Percentiles rank a stretch among this genome's conserved stretches.
phyloP scores from a whole-genome alignment of 2,113 vertebrate genomes.

The Pagrus major region DNA sequence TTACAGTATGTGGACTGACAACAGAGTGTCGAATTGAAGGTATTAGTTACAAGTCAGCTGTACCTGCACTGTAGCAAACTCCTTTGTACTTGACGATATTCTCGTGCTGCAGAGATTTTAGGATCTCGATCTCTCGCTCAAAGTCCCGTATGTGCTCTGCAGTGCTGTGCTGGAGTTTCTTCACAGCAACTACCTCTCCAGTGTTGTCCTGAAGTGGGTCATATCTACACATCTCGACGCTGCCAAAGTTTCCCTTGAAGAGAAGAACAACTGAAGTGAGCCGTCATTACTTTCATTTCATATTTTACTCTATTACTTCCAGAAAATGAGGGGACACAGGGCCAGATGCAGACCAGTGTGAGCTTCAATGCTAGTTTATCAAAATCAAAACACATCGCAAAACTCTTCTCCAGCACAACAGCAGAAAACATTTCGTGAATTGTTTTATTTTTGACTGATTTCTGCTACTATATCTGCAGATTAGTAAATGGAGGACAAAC shows the following conservation, averaged over 20 bases:
- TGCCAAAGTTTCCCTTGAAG: slow-evolving; percentile 96
- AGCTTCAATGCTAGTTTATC: no score
- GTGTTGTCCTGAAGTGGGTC: slow-evolving; percentile 98
- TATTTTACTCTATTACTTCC: background rate
- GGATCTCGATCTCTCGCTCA: slow-evolving; percentile 97
- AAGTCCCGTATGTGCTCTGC: slow-evolving; percentile 96
- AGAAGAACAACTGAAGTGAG: background rate
- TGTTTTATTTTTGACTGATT: background rate
- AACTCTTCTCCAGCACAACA: background rate
- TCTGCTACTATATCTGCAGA: background rate
- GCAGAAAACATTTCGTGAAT: background rate
- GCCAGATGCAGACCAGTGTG: background rate
- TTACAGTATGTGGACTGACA: background rate
- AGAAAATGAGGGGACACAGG: no score
- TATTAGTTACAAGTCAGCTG: background rate
- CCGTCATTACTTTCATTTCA: fast-evolving
- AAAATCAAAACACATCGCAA: background rate
- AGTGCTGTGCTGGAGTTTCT: slow-evolving; percentile 96
- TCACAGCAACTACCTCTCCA: slow-evolving; percentile 96
- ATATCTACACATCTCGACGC: slow-evolving; percentile 98
- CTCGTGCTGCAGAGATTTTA: slow-evolving; percentile 96
- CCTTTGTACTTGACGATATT: slow-evolving; percentile 99
- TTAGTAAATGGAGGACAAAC: background rate
- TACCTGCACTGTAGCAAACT: slow-evolving; percentile 96
- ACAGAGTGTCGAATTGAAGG: background rate